Evolutionary conservation across 2,113 vertebrate genomes (phyloP), one percentile per base, ranked within the genome.

Genomic region (Rhinopomastus cyanomelas): DNA sequence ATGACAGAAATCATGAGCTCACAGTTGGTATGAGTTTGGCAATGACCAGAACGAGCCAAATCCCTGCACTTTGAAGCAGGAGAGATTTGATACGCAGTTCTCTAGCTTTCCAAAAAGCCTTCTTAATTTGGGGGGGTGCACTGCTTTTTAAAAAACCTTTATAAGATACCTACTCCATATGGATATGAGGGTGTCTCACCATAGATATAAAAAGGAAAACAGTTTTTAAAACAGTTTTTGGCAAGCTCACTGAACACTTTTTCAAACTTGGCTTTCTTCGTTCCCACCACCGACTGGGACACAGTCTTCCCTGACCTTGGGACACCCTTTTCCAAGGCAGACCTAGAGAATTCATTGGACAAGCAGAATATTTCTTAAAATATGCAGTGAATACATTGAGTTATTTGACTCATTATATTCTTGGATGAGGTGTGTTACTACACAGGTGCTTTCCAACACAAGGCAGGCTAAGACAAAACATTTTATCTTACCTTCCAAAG

Each of bases 1-100:
- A 20, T 5, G 1, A 0, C 2, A 6, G 10, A 5, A 49, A 29
- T 6, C 23, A 39, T 48, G 17, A 3, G 3, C 26, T 30, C 27
- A 48, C 17, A 32, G 29, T n/a, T 68, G 36, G 30, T 29, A 79
- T 37, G 21, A 81, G 17, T 26, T 79, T 3, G 9, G 36, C 37
- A 61, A 79, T 26, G 48, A 27, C 6, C 16, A 55, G 27, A 30
- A 12, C 2, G 1, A 57, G 6, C 12, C 55, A 65, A 30, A 36
- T 37, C 30, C 25, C n/a, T 32, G 53, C 23, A 51, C 26, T 73
- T 67, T 5, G 13, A 56, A 77, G 32, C 48, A 73, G 26, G 26
- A 82, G 20, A 74, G 36, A 60, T 25, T 46, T 4, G 1, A 14
- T 53, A 25, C 25, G 29, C 44, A 80, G 34, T 27, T 37, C 27